Percentiles rank a stretch among this genome's conserved stretches.
Evolutionary conservation across 2,797 vertebrate species (phyloP).

Genomic region (Gambusia yucatana): DNA sequence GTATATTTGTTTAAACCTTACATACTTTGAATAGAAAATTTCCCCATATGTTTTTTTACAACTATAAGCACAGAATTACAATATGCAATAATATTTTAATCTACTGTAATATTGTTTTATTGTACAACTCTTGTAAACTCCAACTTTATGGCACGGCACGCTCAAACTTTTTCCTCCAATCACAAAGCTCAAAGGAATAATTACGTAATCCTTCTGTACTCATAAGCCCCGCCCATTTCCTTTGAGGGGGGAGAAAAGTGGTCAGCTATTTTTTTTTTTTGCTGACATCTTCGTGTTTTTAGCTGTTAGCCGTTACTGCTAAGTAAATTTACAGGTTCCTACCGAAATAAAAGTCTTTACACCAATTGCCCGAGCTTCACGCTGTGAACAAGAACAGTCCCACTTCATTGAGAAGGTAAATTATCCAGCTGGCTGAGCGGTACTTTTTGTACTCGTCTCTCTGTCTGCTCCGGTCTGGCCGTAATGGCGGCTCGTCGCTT

Average conservation of each 20-base stretch:
- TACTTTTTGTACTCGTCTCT: conserved; percentile 16
- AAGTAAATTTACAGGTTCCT: conserved; percentile 57
- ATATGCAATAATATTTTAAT: neutral
- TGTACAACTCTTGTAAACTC: neutral
- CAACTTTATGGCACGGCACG: conserved; percentile 7
- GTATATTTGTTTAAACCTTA: neutral
- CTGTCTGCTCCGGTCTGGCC: conserved; percentile 41
- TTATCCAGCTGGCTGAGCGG: conserved; percentile 17
- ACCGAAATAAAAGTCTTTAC: conserved; percentile 37
- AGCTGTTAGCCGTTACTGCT: conserved; percentile 66
- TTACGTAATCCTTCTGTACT: conserved; percentile 69
- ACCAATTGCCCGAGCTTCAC: conserved; percentile 54
- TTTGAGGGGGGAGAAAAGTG: conserved; percentile 67
- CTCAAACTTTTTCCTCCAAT: conserved; percentile 69
- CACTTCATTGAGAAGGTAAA: conserved; percentile 73
- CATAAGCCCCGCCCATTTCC: conserved; percentile 71
- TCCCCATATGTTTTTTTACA: neutral
- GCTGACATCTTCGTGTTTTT: conserved; percentile 75
- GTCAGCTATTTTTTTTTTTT: conserved; percentile 67
- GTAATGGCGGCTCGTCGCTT: conserved; percentile 82
- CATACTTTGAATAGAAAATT: neutral
- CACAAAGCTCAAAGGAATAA: conserved; percentile 37
- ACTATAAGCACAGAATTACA: neutral
- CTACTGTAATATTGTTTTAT: neutral
- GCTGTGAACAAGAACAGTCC: conserved; percentile 62